These are phyloP conservation scores for Drymodes brunneopygia DNA, from an alignment of 2,113 vertebrate genomes.

Conservation along the genomic window DNA sequence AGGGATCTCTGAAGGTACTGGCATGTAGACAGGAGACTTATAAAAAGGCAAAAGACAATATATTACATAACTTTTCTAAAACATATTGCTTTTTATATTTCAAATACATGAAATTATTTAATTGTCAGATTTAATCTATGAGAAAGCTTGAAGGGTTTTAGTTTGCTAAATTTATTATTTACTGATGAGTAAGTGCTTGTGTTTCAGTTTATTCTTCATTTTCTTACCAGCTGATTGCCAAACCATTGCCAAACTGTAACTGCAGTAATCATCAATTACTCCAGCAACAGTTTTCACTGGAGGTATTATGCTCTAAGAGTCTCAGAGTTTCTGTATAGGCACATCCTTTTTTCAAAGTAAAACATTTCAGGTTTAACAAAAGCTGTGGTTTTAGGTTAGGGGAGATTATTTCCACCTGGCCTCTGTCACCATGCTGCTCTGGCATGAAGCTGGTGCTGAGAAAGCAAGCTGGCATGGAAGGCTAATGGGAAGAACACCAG, in stretches of 20 bases:
- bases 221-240: background rate
- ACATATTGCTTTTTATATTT: background rate
- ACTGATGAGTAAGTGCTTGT: background rate
- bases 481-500: background rate
- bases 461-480: background rate
- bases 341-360: background rate
- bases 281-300: background rate
- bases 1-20: background rate
- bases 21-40: background rate
- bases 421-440: background rate
- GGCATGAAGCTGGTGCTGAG: background rate
- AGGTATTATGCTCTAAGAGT: background rate
- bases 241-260: background rate
- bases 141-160: background rate
- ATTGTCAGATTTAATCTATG: background rate
- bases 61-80: background rate
- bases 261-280: too few relatives aligned
- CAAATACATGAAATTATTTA: background rate
- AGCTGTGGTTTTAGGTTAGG: background rate
- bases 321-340: background rate
- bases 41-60: background rate
- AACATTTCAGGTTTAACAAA: background rate
- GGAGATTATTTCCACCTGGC: background rate
- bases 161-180: background rate
- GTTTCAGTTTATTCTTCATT: background rate